phyloP scores from a whole-genome alignment of 1,140 invertebrate species.

The Rhyacophila brunnea region DNA sequence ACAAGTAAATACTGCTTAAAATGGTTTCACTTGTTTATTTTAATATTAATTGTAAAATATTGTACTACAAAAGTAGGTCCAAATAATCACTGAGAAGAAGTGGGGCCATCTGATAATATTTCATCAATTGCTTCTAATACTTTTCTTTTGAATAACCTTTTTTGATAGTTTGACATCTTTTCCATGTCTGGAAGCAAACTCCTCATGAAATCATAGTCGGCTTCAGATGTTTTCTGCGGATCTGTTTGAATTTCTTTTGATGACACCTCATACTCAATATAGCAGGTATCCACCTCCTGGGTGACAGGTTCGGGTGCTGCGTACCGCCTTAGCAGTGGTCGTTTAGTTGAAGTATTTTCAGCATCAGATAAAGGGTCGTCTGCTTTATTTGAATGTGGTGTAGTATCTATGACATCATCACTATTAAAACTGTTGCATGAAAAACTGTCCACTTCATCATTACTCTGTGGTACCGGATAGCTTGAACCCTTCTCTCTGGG shows the following conservation, averaged over 20 bases:
- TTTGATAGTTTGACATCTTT: constrained; percentile 10
- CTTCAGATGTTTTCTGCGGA: not conserved
- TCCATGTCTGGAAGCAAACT: constrained; percentile 4
- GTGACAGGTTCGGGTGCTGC: not conserved
- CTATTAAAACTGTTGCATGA: too few species aligned
- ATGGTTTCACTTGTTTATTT: too few species aligned
- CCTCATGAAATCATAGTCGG: constrained; percentile 5
- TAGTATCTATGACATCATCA: too few species aligned
- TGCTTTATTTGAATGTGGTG: too few species aligned
- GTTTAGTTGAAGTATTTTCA: not conserved
- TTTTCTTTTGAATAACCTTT: constrained; percentile 6
- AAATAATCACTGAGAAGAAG: too few species aligned
- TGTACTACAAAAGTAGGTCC: too few species aligned
- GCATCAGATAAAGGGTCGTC: not conserved
- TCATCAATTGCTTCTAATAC: constrained; percentile 5
- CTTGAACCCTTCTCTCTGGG: too few species aligned
- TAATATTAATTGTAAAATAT: too few species aligned
- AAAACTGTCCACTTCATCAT: not conserved
- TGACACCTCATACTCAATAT: not conserved
- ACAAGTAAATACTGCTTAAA: too few species aligned
- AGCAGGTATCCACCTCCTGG: not conserved
- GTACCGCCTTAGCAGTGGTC: not conserved
- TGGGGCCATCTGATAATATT: constrained; percentile 8
- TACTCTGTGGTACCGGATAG: not conserved
- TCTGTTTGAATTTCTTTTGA: not conserved